phyloP scores from a whole-genome alignment of 2,797 vertebrate genomes.

The Hemibagrus guttatus region DNA sequence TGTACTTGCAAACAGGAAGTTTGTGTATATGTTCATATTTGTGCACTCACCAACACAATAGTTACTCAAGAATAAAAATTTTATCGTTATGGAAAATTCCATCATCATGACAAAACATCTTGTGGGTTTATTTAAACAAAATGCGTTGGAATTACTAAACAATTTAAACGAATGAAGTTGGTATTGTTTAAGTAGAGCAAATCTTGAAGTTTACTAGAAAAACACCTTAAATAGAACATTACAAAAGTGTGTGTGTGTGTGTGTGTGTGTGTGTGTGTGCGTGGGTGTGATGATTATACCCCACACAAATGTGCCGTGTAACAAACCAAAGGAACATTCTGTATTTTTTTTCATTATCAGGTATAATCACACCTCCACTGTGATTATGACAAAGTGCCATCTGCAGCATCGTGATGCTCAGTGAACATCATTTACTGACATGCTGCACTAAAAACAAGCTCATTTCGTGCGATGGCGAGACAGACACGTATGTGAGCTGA shows the following conservation, averaged over 20 bases:
- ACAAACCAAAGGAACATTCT: not conserved
- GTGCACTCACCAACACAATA: not conserved
- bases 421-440: slow-evolving; percentile 27
- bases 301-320: not conserved
- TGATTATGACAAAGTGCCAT: slow-evolving; percentile 42
- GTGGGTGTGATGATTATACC: not conserved
- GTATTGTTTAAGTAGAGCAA: not conserved
- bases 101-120: not conserved
- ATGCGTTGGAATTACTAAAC: not conserved
- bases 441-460: slow-evolving; percentile 14
- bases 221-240: not conserved
- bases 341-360: slow-evolving; percentile 19
- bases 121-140: not conserved
- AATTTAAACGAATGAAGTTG: not conserved
- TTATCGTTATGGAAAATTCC: not conserved
- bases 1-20: not conserved
- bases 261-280: not conserved
- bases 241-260: not conserved
- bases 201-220: not conserved
- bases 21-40: not conserved
- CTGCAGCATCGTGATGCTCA: slow-evolving; percentile 31
- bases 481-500: slow-evolving; percentile 10
- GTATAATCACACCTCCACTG: slow-evolving; percentile 40
- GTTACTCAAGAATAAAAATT: not conserved
- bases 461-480: not conserved